Evolutionary conservation across 2,797 vertebrate species (phyloP), one percentile per base, ranked within the genome.

Genomic region (Moxostoma hubbsi): DNA sequence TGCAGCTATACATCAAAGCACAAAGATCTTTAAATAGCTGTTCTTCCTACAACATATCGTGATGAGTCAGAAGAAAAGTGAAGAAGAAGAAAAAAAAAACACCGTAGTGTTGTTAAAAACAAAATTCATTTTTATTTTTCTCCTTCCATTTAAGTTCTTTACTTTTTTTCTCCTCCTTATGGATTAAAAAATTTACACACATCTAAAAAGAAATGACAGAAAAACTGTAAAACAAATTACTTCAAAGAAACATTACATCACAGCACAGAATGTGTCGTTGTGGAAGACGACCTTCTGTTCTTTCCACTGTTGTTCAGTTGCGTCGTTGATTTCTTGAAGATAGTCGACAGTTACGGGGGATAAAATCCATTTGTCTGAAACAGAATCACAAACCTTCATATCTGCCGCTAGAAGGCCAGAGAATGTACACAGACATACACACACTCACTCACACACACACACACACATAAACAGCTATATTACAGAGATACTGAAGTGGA

Each of bases 81-180:
- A 7, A 4, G 10, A 7, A 4, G 10, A 69, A 64, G 75, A 66
- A 9, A 82, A 75, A 79, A 87, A 88, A 82, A 89, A 89, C 86
- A 58, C 86, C 86, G 84, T 77, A 59, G 73, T 64, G 16, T 78
- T 90, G 88, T 91, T 93, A 93, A 92, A 92, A 94, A 94, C 92
- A 93, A 93, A 92, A 90, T 82, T 83, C 73, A 76, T 81, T 89
- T 93, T 91, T 91, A 87, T 88, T 85, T 90, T 89, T 86, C 82
- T 86, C 86, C 89, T 87, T 88, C 81, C 89, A 86, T 87, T 88
- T 91, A 89, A 82, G 88, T 88, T 88, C 87, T 77, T 90, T 57
- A 77, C 81, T 59, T 90, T 89, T 88, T 88, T 85, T 89, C 85
- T 91, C 82, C 89, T 88, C 85, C 88, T 89, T 83, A 90, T 91